Base-by-base conservation (phyloP, 2,888 invertebrate species). In the Tetragonula carbonaria region DNA sequence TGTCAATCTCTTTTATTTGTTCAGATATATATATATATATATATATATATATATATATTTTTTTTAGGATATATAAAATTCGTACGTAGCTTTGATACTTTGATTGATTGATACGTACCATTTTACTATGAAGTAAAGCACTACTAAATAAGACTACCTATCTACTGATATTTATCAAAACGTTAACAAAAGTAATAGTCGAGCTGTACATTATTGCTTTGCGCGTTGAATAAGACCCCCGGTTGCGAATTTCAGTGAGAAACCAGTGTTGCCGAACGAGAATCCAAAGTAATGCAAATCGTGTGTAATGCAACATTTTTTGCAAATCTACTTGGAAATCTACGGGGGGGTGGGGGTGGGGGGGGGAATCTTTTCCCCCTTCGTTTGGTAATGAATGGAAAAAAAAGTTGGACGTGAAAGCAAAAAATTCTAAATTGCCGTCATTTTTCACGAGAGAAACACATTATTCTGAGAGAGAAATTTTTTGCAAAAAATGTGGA, bases 181-280 rank as follows among this genome's bases (percentile, higher is more conserved):
- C 38, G 14, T 71, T 33, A 84, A 82, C 65, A 82, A 65, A 13
- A 71, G 38, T 71, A 72, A 77, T 80, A 67, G 71, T 67, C 18
- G 68, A 78, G 82, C 84, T 84, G 84, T 84, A 84, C 62, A 84
- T 84, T 78, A 72, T 82, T 71, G 84, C 84, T 84, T 84, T 78
- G 23, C 23, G 74, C 84, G 74, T 84, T 74, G 33, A 51, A 75
- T 77, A 77, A 83, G 72, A 77, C 4, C 4, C 2, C 55, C 66
- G 84, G 82, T 84, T 71, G 84, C 74, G n/a, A 78, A 84, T 84
- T 84, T 84, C 84, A 84, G 84, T 82, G 84, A 84, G 45, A 74
- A 45, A 53, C 0, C 0, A 18, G 63, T 71, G 28, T 78, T 38
- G 50, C 84, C 84, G 84, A 84, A 84, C 84, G 84, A 84, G 84